Base-by-base conservation (phyloP, 2,797 vertebrate genomes). In the Semotilus atromaculatus region DNA sequence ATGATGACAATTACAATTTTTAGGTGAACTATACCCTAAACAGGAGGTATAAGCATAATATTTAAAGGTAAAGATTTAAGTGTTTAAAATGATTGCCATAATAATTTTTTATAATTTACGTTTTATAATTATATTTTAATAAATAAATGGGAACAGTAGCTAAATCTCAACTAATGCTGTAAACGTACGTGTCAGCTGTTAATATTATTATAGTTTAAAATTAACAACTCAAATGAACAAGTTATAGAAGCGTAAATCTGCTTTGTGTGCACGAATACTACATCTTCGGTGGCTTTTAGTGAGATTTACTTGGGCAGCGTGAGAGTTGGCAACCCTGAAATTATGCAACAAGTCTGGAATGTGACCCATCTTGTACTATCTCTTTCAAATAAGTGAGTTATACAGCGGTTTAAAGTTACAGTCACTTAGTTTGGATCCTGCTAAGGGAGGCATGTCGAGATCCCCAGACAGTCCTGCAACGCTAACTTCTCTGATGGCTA, bases 401-500 rank as follows among this genome's bases (percentile, higher is more conserved):
- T 3, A 21, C 8, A 3, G 36, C 29, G 45, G 10, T 76, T 75
- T 75, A 66, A 66, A 40, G 34, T 66, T 38, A 26, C 43, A 55
- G 51, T 31, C 34, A 38, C 29, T 53, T 76, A 40, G 40, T 62
- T 62, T 51, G 36, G 43, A 67, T 38, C 73, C 64, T 29, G 64
- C 73, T 78, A 66, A 58, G 53, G n/a, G 16, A 55, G 38, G 36
- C 34, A 60, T 55, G 23, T 71, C 29, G 11, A 45, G 64, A 66
- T 82, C 55, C 16, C 48, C 62, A 53, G 31, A 72, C 29, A 4
- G 6, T 58, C 60, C 80, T 66, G 23, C 51, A 26, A 55, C n/a
- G n/a, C 40, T 83, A 48, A 79, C 80, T 34, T 64, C 51, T 40
- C 64, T 83, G 67, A 86, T 82, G 80, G 73, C 74, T 82, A 72